Conservation (phyloP, 1,140 invertebrate species). For the Oreohelix idahoensis region DNA sequence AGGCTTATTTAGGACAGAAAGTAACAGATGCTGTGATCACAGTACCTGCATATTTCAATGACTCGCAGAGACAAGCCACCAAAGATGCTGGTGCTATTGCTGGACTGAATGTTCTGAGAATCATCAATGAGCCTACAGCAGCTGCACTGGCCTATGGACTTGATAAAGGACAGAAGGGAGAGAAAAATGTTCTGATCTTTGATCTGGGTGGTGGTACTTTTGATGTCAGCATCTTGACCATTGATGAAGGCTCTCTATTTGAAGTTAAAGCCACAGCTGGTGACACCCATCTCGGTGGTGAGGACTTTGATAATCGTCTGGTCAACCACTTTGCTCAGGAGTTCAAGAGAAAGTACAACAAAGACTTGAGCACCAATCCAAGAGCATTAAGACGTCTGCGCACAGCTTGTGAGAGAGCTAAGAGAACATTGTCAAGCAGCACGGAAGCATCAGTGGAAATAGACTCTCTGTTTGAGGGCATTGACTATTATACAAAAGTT, state of each 20-base stretch:
- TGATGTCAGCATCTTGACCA: slow-evolving; percentile 65
- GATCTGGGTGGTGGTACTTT: slow-evolving; percentile 18
- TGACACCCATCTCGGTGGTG: slow-evolving; percentile 58
- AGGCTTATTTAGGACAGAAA: slow-evolving; percentile 87
- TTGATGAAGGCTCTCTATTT: slow-evolving; percentile 79
- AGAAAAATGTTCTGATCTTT: slow-evolving; percentile 53
- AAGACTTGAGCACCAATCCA: slow-evolving; percentile 92
- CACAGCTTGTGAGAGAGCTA: slow-evolving; percentile 95
- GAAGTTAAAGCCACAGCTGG: slow-evolving; percentile 85
- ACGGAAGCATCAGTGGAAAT: slow-evolving; percentile 85
- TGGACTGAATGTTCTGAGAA: slow-evolving; percentile 75
- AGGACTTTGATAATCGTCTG: slow-evolving; percentile 76
- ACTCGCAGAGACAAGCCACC: slow-evolving; percentile 71
- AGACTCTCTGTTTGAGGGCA: slow-evolving; percentile 75
- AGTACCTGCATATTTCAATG: slow-evolving; percentile 74
- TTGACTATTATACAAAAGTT: slow-evolving; percentile 96
- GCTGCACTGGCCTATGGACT: slow-evolving; percentile 75
- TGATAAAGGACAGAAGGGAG: slow-evolving; percentile 75
- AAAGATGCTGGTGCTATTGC: slow-evolving; percentile 59
- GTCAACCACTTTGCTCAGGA: slow-evolving; percentile 96
- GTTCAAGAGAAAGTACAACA: slow-evolving; percentile 97
- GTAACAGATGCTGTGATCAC: slow-evolving; percentile 73
- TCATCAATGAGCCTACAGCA: slow-evolving; percentile 75
- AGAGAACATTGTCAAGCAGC: slow-evolving; percentile 93
- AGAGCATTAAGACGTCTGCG: slow-evolving; percentile 91